Evolutionary conservation across 2,888 invertebrate genomes (phyloP).

Genomic region (Entomobrya proxima): DNA sequence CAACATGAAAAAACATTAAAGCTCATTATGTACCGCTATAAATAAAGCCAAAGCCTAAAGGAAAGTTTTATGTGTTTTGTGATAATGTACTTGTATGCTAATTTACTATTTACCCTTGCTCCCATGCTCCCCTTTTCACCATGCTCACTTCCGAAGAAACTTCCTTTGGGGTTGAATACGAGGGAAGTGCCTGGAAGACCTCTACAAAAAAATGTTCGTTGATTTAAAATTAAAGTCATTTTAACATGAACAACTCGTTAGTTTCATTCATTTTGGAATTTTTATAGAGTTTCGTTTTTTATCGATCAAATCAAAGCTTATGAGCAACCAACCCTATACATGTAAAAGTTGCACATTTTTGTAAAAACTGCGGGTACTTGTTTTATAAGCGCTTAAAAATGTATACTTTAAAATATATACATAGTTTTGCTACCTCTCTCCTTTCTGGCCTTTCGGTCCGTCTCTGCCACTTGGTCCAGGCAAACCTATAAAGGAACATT

Average conservation of each 20-base stretch:
- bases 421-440: slow-evolving; percentile 63
- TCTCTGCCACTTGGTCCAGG: slow-evolving; percentile 41
- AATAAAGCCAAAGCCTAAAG: neutral
- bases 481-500: slow-evolving; percentile 21
- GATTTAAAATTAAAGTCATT: neutral
- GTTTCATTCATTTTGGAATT: neutral
- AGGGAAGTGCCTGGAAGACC: slow-evolving; percentile 55
- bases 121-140: slow-evolving; percentile 65
- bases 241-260: neutral
- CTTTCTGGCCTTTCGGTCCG: slow-evolving; percentile 59
- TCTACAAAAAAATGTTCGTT: slow-evolving; percentile 11
- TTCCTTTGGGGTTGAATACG: slow-evolving; percentile 55
- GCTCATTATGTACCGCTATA: neutral
- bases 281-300: no score
- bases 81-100: neutral
- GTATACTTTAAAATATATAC: no score
- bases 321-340: no score
- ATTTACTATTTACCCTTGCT: slow-evolving; percentile 26
- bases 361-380: no score
- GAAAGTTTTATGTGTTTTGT: neutral
- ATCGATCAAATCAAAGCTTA: no score
- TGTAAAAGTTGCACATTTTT: no score
- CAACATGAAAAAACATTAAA: neutral
- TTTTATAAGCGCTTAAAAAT: no score
- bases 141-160: slow-evolving; percentile 49